phyloP scores from a whole-genome alignment of 2,797 vertebrate genomes.

The Coregonus suidteri region DNA sequence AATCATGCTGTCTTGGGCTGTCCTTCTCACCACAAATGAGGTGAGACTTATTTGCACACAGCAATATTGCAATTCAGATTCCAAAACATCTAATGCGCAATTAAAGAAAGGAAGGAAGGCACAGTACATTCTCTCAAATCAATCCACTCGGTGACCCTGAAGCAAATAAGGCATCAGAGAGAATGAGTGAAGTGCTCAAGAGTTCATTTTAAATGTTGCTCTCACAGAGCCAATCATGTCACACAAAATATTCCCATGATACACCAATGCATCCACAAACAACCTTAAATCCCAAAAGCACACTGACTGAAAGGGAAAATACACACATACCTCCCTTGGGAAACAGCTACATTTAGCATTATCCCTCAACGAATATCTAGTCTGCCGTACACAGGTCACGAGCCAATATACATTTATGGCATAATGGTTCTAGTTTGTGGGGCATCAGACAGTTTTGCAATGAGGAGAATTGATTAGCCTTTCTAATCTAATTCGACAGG shows the following conservation, averaged over 20 bases:
- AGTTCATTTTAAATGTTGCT: background rate
- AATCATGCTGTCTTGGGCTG: background rate
- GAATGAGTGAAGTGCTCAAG: background rate
- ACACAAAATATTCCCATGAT: slow-evolving; percentile 23
- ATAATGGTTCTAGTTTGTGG: slow-evolving; percentile 20
- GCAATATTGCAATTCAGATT: background rate
- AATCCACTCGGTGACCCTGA: background rate
- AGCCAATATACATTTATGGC: no score
- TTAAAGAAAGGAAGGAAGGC: background rate
- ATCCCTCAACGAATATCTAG: no score
- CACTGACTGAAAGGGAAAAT: no score
- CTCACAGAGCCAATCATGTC: background rate
- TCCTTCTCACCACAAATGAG: background rate
- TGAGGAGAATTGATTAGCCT: slow-evolving; percentile 49
- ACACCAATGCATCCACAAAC: background rate
- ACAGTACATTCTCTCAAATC: background rate
- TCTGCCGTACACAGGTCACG: no score
- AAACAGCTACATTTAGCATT: no score
- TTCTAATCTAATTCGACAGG: slow-evolving; percentile 46
- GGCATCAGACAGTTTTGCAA: slow-evolving; percentile 32
- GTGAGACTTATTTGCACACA: background rate
- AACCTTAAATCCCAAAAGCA: background rate
- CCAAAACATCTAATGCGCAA: slow-evolving; percentile 1
- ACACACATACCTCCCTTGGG: no score
- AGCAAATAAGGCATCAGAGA: background rate